phyloP scores from a whole-genome alignment of 2,888 invertebrate genomes.

The Parnassius smintheus region DNA sequence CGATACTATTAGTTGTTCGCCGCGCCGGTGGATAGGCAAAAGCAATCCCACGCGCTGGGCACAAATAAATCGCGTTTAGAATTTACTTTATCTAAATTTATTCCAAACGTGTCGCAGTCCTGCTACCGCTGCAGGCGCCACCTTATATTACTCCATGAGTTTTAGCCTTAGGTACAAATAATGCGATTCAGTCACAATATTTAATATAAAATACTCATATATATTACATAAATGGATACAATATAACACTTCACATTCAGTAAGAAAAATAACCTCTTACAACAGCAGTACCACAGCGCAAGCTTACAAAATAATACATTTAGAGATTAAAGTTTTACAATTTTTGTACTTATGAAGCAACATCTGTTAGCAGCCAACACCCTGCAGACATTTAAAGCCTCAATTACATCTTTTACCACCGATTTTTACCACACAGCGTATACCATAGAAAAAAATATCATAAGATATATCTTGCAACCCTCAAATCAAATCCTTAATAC shows the following conservation, averaged over 20 bases:
- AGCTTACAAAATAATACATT: slow-evolving; percentile 60
- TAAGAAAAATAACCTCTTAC: slow-evolving; percentile 41
- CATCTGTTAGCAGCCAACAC: slow-evolving; percentile 72
- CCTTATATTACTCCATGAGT: too few relatives aligned
- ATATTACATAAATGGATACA: slow-evolving; percentile 34
- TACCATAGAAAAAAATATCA: slow-evolving; percentile 26
- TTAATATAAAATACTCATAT: slow-evolving; percentile 23
- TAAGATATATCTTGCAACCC: background rate
- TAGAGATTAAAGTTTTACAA: slow-evolving; percentile 34
- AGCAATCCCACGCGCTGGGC: too few relatives aligned
- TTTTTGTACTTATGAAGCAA: slow-evolving; percentile 41
- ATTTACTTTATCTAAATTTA: too few relatives aligned
- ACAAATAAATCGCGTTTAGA: too few relatives aligned
- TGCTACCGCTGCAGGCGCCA: too few relatives aligned
- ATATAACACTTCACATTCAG: slow-evolving; percentile 40
- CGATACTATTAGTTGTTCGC: too few relatives aligned
- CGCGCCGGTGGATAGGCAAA: too few relatives aligned
- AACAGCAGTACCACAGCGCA: slow-evolving; percentile 61
- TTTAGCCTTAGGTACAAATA: slow-evolving; percentile 5
- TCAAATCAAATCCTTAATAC: too few relatives aligned
- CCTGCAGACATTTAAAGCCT: slow-evolving; percentile 79
- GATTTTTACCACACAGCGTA: slow-evolving; percentile 71
- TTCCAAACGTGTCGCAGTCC: too few relatives aligned
- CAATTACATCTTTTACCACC: slow-evolving; percentile 41
- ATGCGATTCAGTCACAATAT: slow-evolving; percentile 28